Base-by-base conservation (phyloP, 2,888 invertebrate genomes). In the Brachyptera risi region DNA sequence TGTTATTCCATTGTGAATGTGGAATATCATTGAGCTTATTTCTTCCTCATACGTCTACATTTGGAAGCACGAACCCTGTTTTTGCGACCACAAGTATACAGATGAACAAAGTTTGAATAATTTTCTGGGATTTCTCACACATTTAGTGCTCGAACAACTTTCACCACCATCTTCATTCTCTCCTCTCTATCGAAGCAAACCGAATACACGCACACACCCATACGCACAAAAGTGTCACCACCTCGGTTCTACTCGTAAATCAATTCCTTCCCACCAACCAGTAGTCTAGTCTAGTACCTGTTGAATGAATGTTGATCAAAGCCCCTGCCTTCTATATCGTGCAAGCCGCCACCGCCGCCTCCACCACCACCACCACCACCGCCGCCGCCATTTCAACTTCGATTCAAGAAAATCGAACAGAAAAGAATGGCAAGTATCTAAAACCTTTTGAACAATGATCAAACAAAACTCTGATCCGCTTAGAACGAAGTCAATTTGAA, bases 151-250 rank as follows among this genome's bases (percentile, higher is more conserved):
- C 15, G 50, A 51, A 27, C 31, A 51, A 51, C 50, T 31, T 31
- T n/a, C n/a, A 31, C 50, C 50, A 27, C 15, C 50, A 4, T 27
- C 50, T 2, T 27, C 50, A 11, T 51, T 26, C 26, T 31, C 15
- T 49, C 49, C 19, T 21, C 47, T 19, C n/a, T 19, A 47, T 4
- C 47, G 47, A 17, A 11, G n/a, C 11, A 15, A 23, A 49, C 23
- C 27, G 31, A 42, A 7, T 7, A 21, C 42, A 42, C 19, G 42
- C 17, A 42, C 42, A n/a, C n/a, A n/a, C n/a, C n/a, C n/a, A n/a
- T n/a, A n/a, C n/a, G 35, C 54, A 54, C 54, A 13, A 37, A 19
- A 17, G 54, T 54, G 54, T 54, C 54, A 54, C 54, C 54, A 11
- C 44, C 15, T 47, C 24, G 9, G 26, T n/a, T 5, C 37, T 4